A percentile compares a stretch with the other conserved stretches of the same genome.
Evolutionary conservation across 1,140 invertebrate species (phyloP).

Genomic region (Mesaphorura yosii): DNA sequence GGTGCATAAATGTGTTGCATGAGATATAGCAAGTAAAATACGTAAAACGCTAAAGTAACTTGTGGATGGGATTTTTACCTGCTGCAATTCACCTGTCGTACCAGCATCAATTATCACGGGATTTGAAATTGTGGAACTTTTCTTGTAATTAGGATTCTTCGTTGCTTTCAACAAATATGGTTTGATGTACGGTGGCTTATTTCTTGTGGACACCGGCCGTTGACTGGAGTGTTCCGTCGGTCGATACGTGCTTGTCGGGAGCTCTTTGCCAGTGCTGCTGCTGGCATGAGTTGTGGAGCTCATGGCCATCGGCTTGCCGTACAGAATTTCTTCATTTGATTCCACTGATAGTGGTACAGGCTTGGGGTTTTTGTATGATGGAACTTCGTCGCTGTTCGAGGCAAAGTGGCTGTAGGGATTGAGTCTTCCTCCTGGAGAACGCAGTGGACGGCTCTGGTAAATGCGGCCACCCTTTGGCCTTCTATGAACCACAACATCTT

Average conservation of each 20-base stretch:
- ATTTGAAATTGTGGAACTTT: background rate
- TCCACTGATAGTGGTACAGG: background rate
- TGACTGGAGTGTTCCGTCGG: no score
- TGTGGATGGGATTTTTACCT: background rate
- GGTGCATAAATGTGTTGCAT: background rate
- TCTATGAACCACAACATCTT: no score
- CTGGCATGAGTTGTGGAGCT: slow-evolving; percentile 10
- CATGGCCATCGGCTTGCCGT: slow-evolving; percentile 28
- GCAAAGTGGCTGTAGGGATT: no score
- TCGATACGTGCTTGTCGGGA: no score
- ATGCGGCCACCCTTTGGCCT: no score
- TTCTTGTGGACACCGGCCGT: background rate
- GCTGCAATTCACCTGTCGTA: background rate
- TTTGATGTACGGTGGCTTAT: background rate
- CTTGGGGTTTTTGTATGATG: background rate
- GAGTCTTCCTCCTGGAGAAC: no score
- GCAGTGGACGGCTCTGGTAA: no score
- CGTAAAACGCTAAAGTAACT: background rate
- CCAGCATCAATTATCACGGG: no score
- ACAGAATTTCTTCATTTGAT: slow-evolving; percentile 9
- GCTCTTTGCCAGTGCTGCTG: no score
- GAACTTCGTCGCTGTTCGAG: no score
- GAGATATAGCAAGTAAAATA: background rate
- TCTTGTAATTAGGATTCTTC: slow-evolving; percentile 16
- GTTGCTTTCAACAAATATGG: slow-evolving; percentile 1